A percentile compares a stretch with the other conserved stretches of the same genome.
Evolutionary conservation across 1,140 invertebrate genomes (phyloP).

Genomic region (Plectrocnemia conspersa): DNA sequence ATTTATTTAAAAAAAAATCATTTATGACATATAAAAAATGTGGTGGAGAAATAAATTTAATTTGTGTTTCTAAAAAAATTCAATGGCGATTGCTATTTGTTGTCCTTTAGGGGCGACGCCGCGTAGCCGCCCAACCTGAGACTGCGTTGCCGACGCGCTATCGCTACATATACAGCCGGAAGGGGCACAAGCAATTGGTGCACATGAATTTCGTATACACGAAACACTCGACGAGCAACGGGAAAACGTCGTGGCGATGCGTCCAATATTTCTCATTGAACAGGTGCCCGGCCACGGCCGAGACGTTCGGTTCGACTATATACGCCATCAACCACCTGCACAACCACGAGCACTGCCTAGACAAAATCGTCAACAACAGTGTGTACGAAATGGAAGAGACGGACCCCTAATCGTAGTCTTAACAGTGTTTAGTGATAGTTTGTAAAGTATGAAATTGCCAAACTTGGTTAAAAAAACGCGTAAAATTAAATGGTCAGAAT

Average conservation of each 20-base stretch:
- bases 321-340: conserved; percentile 50
- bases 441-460: too few species aligned
- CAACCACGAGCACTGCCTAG: conserved; percentile 49
- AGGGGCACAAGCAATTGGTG: conserved; percentile 51
- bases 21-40: neutral
- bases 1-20: neutral
- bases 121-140: conserved; percentile 18
- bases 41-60: neutral
- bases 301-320: conserved; percentile 49
- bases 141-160: conserved; percentile 44
- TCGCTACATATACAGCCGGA: conserved; percentile 51
- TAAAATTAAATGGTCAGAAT: too few species aligned
- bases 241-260: conserved; percentile 51
- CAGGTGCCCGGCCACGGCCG: conserved; percentile 48
- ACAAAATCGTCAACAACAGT: conserved; percentile 48
- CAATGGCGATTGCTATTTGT: neutral
- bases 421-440: too few species aligned
- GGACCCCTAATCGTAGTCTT: conserved; percentile 19
- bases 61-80: neutral
- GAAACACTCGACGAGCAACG: conserved; percentile 51
- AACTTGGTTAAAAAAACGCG: too few species aligned
- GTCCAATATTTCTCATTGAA: conserved; percentile 51
- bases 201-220: conserved; percentile 52
- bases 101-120: conserved; percentile 6
- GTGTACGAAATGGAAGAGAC: conserved; percentile 46